Evolutionary conservation across 2,797 vertebrate genomes (phyloP), one percentile per base, ranked within the genome.

Genomic region (Lacerta bilineata): DNA sequence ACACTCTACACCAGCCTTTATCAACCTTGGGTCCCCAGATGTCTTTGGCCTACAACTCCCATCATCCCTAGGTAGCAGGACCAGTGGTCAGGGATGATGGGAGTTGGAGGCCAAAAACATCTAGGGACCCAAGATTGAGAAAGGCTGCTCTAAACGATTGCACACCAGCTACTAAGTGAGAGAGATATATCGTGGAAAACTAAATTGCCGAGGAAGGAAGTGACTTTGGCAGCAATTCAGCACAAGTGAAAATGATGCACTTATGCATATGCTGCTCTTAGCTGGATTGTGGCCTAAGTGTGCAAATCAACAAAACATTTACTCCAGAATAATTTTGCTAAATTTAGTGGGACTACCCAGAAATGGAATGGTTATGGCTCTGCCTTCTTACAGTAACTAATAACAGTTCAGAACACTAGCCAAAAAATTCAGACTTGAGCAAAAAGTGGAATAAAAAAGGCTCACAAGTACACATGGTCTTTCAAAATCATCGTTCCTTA

Each of bases 371-470:
- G 36, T 43, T 82, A 41, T 29, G 27, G 27, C 15, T 29, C 27
- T 82, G 23, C 61, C 64, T 82, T 66, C 11, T 36, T 66, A 61
- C 29, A 17, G 36, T 17, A 41, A 66, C 66, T 66, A 5, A 2
- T 82, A 64, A 36, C 79, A 64, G 39, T 81, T 39, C 33, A 27
- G 59, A 64, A 81, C n/a, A 64, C 66, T 68, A 82, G 39, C 80
- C 64, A 82, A 82, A 41, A 29, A 43, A 15, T 7, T 74, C 50
- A 8, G 4, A 29, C 50, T 72, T 20, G 25, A 72, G 36, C 50
- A 25, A 59, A 55, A 61, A 27, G 3, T 8, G 27, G 25, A 71
- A 71, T 71, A 71, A 71, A 33, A 71, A 71, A 71, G 13, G 69
- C 1, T 27, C 50, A 69, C 1, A 29, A n/a, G 25, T 27, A 29